Evolutionary conservation across 2,888 invertebrate genomes (phyloP).

Genomic region (Diarsia rubi): DNA sequence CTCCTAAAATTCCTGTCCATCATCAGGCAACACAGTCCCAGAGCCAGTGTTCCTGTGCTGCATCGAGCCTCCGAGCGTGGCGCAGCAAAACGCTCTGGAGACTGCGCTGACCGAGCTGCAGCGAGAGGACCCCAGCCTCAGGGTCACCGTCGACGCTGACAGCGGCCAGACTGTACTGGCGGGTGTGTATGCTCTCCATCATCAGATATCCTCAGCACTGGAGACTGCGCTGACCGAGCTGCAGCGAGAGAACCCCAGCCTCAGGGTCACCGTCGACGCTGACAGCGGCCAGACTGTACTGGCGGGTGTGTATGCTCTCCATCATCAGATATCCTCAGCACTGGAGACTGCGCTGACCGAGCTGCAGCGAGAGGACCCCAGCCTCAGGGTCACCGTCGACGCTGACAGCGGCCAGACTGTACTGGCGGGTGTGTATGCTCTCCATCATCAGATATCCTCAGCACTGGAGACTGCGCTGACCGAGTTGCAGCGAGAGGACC

Average conservation of each 20-base stretch:
- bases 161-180: conserved; percentile 97
- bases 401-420: conserved; percentile 96
- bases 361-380: conserved; percentile 97
- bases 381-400: conserved; percentile 94
- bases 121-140: conserved; percentile 97
- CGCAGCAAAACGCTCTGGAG: conserved; percentile 94
- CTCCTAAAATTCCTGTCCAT: not conserved
- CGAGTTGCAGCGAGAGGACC: conserved; percentile 97
- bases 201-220: conserved; percentile 77
- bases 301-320: conserved; percentile 88
- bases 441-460: not conserved
- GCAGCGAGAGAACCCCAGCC: conserved; percentile 97
- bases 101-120: conserved; percentile 94
- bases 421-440: conserved; percentile 91
- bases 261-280: conserved; percentile 93
- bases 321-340: not conserved
- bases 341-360: conserved; percentile 93
- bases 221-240: conserved; percentile 93
- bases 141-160: conserved; percentile 94
- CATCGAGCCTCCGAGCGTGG: conserved; percentile 96
- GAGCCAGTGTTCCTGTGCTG: conserved; percentile 99
- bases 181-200: conserved; percentile 82
- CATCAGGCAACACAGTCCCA: conserved; percentile 93
- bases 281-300: conserved; percentile 97
- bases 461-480: conserved; percentile 92